Evolutionary conservation across 2,113 vertebrate species (phyloP), one percentile per base, ranked within the genome.

Genomic region (Ptyas mucosa): DNA sequence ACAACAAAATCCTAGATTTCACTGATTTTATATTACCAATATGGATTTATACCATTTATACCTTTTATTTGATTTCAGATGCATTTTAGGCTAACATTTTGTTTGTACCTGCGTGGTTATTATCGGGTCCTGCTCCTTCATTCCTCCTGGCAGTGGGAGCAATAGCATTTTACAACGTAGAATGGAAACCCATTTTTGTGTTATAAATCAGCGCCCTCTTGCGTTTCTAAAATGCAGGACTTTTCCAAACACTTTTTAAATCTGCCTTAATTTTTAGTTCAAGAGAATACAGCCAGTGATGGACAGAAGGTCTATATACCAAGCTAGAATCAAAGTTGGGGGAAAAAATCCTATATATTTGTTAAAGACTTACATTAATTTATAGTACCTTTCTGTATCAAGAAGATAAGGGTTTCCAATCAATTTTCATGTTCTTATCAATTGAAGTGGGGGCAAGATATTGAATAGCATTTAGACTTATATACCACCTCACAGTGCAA

Each of bases 201-300:
- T 94, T 95, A 92, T 92, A 75, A 23, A 39, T 43, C 85, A 57
- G 96, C 95, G 93, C 96, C 94, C 96, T 96, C 96, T 93, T 39
- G 95, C 94, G 96, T 10, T 0, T 0, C 34, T 26, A 8, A 86
- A 39, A 24, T 29, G n/a, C 2, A 61, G 58, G n/a, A 57, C 7
- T 86, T 51, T 91, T 51, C 54, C 21, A 0, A 11, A 55, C 34
- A 10, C 53, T 0, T 12, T 10, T 0, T 49, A 81, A 81, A 15
- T 14, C 49, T 0, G 23, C 1, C 46, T 85, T 91, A 49, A 87
- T 29, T 51, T 51, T 20, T 61, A 23, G 21, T 58, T 29, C 20
- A 46, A 24, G n/a, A 57, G 54, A 81, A 18, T 88, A n/a, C 4
- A 34, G 21, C 6, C 29, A 23, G 14, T 9, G 26, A 53, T 53